Conservation (phyloP, 2,113 vertebrate genomes). For the Arizona elegans region DNA sequence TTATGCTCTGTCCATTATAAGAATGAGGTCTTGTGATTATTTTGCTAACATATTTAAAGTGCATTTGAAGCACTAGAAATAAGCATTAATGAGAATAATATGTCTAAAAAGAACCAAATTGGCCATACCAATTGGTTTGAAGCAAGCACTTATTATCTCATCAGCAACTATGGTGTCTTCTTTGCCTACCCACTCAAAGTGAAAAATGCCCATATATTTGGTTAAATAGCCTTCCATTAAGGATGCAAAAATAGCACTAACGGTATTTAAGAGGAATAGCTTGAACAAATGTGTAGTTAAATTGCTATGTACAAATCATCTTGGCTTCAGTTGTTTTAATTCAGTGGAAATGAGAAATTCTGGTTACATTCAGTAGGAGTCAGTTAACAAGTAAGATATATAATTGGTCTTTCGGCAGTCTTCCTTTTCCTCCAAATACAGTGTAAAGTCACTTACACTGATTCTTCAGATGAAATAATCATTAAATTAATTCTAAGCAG, state of each 20-base stretch:
- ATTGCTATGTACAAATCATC: constrained; percentile 22
- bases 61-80: background rate
- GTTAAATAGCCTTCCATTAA: constrained; percentile 49
- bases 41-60: background rate
- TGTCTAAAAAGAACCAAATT: background rate
- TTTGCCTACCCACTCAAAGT: constrained; percentile 16
- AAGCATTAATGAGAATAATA: background rate
- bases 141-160: constrained; percentile 13
- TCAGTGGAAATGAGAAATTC: constrained; percentile 18
- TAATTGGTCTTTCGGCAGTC: constrained; percentile 2
- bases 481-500: background rate
- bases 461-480: constrained; percentile 3
- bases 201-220: constrained; percentile 49
- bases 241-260: constrained; percentile 57
- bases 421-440: background rate
- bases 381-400: background rate
- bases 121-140: background rate
- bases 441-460: background rate
- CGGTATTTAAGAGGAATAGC: constrained; percentile 44
- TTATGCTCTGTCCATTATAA: background rate
- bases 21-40: background rate
- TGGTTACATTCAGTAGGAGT: background rate
- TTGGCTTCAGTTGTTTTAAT: constrained; percentile 28
- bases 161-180: background rate
- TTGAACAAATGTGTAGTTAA: constrained; percentile 42